Evolutionary conservation across 2,888 invertebrate genomes (phyloP).

Genomic region (Zygothrica quintamaculata): DNA sequence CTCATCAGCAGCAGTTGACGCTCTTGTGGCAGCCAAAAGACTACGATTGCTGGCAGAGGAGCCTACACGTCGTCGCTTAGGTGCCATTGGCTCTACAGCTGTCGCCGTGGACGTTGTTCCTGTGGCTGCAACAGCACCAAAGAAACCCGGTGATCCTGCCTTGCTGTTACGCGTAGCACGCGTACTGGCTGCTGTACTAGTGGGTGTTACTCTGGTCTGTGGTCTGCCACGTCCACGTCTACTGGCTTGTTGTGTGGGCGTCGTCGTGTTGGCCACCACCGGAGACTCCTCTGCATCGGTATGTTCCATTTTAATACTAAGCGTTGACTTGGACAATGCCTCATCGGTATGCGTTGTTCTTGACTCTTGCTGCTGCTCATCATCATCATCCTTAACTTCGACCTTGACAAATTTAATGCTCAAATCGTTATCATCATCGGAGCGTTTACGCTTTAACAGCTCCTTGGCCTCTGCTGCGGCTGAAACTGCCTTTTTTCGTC

Average conservation of each 20-base stretch:
- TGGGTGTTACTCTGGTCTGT: conserved; percentile 36
- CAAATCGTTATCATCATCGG: conserved; percentile 68
- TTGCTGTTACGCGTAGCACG: conserved; percentile 76
- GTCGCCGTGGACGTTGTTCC: conserved; percentile 28
- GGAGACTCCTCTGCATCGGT: conserved; percentile 66
- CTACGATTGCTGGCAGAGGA: conserved; percentile 48
- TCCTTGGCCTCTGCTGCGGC: conserved; percentile 41
- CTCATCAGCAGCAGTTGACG: conserved; percentile 67
- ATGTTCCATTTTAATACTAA: conserved; percentile 76
- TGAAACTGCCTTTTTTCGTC: conserved; percentile 52
- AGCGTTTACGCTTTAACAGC: conserved; percentile 75
- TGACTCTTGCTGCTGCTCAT: conserved; percentile 25
- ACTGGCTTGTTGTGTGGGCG: conserved; percentile 26
- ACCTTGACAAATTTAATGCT: conserved; percentile 73
- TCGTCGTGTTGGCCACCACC: conserved; percentile 26
- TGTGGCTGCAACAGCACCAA: conserved; percentile 25
- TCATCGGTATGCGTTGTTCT: conserved; percentile 25
- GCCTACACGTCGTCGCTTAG: conserved; percentile 59
- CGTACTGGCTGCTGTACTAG: conserved; percentile 61
- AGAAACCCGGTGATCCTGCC: conserved; percentile 67
- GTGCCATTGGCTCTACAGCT: conserved; percentile 36
- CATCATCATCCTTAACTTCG: conserved; percentile 59
- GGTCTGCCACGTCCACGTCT: conserved; percentile 70
- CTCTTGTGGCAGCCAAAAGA: conserved; percentile 40
- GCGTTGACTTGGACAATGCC: conserved; percentile 23